A percentile compares a stretch with the other conserved stretches of the same genome.
These are phyloP conservation scores for Silurus asotus DNA, from an alignment of 2,113 vertebrate species.

Conservation along the genomic window DNA sequence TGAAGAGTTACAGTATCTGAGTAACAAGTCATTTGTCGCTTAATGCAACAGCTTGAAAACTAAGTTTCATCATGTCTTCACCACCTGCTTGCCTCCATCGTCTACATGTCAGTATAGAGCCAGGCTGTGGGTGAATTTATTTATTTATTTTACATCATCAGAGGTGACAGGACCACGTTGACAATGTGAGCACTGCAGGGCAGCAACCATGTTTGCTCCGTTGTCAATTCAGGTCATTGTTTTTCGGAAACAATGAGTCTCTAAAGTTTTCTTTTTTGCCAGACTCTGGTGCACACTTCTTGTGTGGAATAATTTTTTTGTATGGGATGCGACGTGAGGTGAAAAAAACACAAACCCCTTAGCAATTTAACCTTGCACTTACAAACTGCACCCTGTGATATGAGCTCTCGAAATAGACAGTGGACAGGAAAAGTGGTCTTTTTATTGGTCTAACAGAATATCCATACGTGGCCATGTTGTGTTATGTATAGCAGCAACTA, in stretches of 20 bases:
- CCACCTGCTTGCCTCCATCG: background rate
- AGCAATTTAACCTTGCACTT: background rate
- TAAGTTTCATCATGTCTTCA: slow-evolving; percentile 1
- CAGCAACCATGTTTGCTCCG: background rate
- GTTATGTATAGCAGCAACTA: background rate
- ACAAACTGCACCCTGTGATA: background rate
- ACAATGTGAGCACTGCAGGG: background rate
- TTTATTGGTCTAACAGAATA: background rate
- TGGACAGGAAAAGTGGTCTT: background rate
- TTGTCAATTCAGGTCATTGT: background rate
- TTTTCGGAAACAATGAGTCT: background rate
- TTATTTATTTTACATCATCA: background rate
- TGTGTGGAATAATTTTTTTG: background rate
- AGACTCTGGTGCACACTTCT: background rate
- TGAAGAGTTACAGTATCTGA: background rate
- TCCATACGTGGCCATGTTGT: background rate
- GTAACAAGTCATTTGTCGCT: background rate
- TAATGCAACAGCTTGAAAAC: background rate
- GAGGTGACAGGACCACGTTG: background rate
- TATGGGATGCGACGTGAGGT: background rate
- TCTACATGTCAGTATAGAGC: background rate
- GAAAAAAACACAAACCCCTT: background rate
- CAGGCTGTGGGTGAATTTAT: background rate
- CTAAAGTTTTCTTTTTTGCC: background rate
- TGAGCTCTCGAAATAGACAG: background rate